Evolutionary conservation across 2,888 invertebrate genomes (phyloP).

Genomic region (Thereva nobilitata): DNA sequence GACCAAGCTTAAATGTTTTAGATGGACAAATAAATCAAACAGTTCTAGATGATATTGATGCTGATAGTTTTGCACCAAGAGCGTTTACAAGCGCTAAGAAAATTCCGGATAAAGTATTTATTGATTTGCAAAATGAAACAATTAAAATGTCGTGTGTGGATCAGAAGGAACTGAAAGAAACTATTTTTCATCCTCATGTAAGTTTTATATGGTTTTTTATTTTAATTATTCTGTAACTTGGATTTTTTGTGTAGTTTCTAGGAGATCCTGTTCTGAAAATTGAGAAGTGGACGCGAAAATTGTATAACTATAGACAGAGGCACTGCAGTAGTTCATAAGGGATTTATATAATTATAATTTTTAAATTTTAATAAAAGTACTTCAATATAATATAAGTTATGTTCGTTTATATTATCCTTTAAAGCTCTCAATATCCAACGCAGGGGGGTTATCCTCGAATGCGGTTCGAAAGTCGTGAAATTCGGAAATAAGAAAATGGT

Average conservation of each 20-base stretch:
- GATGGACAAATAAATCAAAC: conserved; percentile 52
- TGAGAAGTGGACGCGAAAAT: conserved; percentile 76
- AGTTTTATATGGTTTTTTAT: conserved; percentile 53
- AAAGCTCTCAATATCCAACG: too few species aligned
- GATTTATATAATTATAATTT: too few species aligned
- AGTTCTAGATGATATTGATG: conserved; percentile 71
- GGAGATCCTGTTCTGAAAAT: conserved; percentile 69
- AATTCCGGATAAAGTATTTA: conserved; percentile 65
- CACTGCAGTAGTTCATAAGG: conserved; percentile 49
- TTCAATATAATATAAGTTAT: too few species aligned
- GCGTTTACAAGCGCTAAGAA: conserved; percentile 66
- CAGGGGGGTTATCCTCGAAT: too few species aligned
- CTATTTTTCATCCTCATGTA: conserved; percentile 70
- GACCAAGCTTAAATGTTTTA: conserved; percentile 40
- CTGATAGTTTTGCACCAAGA: conserved; percentile 69
- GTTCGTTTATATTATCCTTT: too few species aligned
- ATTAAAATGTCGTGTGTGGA: conserved; percentile 66
- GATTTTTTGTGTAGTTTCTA: conserved; percentile 63
- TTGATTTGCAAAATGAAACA: conserved; percentile 72
- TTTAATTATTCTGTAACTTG: background rate
- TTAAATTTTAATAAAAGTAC: too few species aligned
- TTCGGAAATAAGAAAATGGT: too few species aligned
- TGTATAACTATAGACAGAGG: conserved; percentile 68
- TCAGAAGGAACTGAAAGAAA: conserved; percentile 61
- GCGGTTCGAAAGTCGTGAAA: too few species aligned